Conservation (phyloP, 2,797 vertebrate species). For the Telmatherina bonti region DNA sequence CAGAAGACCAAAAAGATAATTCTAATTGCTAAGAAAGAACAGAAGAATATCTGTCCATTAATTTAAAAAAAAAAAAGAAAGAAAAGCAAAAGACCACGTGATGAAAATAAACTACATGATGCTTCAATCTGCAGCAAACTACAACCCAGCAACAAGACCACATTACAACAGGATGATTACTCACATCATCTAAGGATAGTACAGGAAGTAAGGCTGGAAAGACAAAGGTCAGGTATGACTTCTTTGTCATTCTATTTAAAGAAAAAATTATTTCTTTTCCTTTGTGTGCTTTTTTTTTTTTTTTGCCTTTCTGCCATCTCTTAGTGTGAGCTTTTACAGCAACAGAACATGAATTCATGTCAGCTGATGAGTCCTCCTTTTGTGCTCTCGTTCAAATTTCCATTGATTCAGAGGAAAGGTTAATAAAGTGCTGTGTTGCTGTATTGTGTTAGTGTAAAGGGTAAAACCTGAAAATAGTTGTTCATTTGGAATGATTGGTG, state of each 20-base stretch:
- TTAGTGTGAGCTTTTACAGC: background rate
- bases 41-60: too few species aligned
- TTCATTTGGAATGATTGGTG: slow-evolving; percentile 16
- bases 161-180: slow-evolving; percentile 2
- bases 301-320: background rate
- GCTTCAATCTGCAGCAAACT: background rate
- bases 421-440: background rate
- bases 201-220: background rate
- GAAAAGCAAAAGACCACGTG: too few species aligned
- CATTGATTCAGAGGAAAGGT: background rate
- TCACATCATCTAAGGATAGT: background rate
- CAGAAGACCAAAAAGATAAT: background rate
- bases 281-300: background rate
- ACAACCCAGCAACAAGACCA: background rate
- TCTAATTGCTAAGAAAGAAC: too few species aligned
- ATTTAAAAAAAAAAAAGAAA: too few species aligned
- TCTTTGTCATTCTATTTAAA: background rate
- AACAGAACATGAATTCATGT: background rate
- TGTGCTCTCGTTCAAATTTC: background rate
- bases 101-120: background rate
- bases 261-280: background rate
- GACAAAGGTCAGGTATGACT: slow-evolving; percentile 7
- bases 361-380: background rate
- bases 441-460: slow-evolving; percentile 2
- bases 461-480: slow-evolving; percentile 11